Evolutionary conservation across 2,797 vertebrate genomes (phyloP).

Genomic region (Caiman crocodilus): DNA sequence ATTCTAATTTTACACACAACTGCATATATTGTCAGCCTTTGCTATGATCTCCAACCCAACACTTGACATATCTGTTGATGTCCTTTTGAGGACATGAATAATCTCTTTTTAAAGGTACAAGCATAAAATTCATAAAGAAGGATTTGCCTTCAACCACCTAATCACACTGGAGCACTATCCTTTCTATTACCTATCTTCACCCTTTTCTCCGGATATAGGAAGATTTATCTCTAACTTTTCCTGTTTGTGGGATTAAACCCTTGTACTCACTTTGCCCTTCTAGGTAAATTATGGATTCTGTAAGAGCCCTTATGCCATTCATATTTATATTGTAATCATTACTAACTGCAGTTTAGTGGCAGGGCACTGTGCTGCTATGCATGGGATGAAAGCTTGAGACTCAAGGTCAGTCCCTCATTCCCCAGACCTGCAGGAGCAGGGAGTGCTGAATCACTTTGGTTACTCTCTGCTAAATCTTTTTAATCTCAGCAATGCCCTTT

Average conservation of each 20-base stretch:
- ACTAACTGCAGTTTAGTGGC: background rate
- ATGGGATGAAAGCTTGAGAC: background rate
- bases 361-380: background rate
- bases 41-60: background rate
- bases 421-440: background rate
- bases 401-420: background rate
- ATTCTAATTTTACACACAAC: too few relatives aligned
- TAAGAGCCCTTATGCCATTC: background rate
- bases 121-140: fast-evolving
- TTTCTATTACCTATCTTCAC: background rate
- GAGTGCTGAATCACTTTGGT: background rate
- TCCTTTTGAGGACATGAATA: background rate
- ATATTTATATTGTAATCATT: background rate
- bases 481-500: background rate
- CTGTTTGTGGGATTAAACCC: background rate
- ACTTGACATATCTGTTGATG: fast-evolving
- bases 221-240: background rate
- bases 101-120: background rate
- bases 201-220: background rate
- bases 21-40: too few relatives aligned
- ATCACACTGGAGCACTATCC: background rate
- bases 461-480: background rate
- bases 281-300: background rate
- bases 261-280: background rate
- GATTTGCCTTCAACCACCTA: background rate